phyloP scores from a whole-genome alignment of 2,888 invertebrate species.

The Microplitis deprimator region DNA sequence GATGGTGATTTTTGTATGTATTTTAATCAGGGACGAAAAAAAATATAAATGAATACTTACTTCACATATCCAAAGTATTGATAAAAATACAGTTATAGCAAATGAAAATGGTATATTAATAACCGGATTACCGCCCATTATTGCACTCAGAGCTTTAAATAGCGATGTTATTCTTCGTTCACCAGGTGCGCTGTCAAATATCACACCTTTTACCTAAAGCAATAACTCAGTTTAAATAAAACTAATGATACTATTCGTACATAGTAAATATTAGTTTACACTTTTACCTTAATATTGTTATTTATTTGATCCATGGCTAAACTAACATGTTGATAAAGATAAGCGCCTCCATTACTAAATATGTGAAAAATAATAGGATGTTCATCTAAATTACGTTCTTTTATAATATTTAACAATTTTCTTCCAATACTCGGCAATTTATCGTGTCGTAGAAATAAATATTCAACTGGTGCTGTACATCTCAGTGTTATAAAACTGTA shows the following conservation, averaged over 20 bases:
- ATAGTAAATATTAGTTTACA: constrained; percentile 9
- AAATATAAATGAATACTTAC: constrained; percentile 61
- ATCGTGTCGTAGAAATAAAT: constrained; percentile 77
- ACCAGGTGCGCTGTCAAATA: constrained; percentile 83
- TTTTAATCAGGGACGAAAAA: constrained; percentile 37
- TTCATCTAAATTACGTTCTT: constrained; percentile 79
- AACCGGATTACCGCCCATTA: constrained; percentile 75
- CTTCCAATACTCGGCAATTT: constrained; percentile 77
- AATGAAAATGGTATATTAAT: constrained; percentile 75
- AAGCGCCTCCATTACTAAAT: constrained; percentile 85
- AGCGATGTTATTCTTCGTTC: constrained; percentile 75
- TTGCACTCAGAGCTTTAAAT: constrained; percentile 77
- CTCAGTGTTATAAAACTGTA: constrained; percentile 80
- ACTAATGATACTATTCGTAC: not conserved
- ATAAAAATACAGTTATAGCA: constrained; percentile 74
- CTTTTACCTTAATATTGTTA: constrained; percentile 72
- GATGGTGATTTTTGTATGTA: too few species aligned
- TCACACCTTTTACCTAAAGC: constrained; percentile 76
- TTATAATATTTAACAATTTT: constrained; percentile 77
- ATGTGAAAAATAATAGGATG: constrained; percentile 83
- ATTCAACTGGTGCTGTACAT: constrained; percentile 80
- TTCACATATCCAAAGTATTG: constrained; percentile 77
- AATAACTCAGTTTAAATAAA: not conserved
- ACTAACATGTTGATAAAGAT: constrained; percentile 80
- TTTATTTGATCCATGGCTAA: constrained; percentile 74